phyloP scores from a whole-genome alignment of 2,113 vertebrate genomes.

The Balaenoptera acutorostrata region DNA sequence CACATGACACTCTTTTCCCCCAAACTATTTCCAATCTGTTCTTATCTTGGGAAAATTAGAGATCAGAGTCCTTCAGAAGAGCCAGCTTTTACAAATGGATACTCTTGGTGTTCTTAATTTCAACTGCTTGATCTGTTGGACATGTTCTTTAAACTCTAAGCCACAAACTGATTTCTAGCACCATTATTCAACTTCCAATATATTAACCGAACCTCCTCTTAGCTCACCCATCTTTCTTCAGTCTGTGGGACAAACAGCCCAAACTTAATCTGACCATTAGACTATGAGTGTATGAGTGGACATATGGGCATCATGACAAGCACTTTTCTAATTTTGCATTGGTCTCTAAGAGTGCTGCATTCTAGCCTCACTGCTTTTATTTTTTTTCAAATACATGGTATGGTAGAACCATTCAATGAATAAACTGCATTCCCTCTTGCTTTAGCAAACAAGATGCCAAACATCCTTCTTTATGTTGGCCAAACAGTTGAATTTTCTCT shows the following conservation, averaged over 20 bases:
- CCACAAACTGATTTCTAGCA: neutral
- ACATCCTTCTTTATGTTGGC: slow-evolving; percentile 6
- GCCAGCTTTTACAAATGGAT: neutral
- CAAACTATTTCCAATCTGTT: neutral
- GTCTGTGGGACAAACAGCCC: neutral
- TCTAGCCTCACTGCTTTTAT: neutral
- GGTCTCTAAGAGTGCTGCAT: neutral
- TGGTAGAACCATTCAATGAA: neutral
- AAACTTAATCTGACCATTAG: neutral
- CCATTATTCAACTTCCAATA: neutral
- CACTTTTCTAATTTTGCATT: neutral
- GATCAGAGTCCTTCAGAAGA: neutral
- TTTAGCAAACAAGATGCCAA: neutral
- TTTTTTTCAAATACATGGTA: neutral
- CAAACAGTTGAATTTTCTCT: slow-evolving; percentile 50
- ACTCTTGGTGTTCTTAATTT: neutral
- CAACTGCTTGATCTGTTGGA: neutral
- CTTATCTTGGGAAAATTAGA: neutral
- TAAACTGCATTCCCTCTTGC: neutral
- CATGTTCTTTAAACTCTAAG: neutral
- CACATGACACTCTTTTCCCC: neutral
- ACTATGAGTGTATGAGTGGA: neutral
- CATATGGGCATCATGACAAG: neutral
- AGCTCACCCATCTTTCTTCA: neutral
- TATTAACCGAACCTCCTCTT: neutral